Base-by-base conservation (phyloP, 2,113 vertebrate genomes). In the Rhinolophus sinicus region DNA sequence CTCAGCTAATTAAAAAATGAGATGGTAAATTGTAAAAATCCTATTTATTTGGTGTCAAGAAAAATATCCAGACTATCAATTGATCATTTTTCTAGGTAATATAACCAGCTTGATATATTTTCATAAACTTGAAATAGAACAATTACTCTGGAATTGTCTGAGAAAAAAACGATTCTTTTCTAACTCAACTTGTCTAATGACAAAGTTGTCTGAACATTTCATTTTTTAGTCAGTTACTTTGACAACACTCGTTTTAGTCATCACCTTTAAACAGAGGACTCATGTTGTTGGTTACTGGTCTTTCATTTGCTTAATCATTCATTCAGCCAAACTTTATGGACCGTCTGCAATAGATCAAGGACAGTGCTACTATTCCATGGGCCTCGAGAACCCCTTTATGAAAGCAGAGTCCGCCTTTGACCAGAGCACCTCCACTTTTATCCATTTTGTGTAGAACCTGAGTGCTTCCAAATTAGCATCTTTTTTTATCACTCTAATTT, bases 1-100 rank as follows among this genome's bases (percentile, higher is more conserved):
- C 40, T 80, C 56, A 82, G 19, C 60, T 28, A 73, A 52, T 85
- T 93, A 9, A 70, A 97, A 95, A 95, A 35, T 19, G 24, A 78
- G 22, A 89, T n/a, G 8, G 6, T 78, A 85, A 64, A 3, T 35
- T 56, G 62, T 92, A 2, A 8, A 94, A 93, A 90, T 69, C 9
- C 14, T 62, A 6, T 81, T 52, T 80, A 72, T 16, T 60, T n/a
- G 56, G 2, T 33, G 73, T 72, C 80, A 93, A 75, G 28, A 90
- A 73, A 62, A 76, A 38, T 54, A 40, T 67, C 83, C 44, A 92
- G 14, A 75, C 70, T 33, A 50, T 67, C 33, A 82, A 10, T 1
- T 83, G 64, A 86, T 93, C 40, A 30, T 83, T 89, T 89, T 80
- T 64, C 19, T 89, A 58, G n/a, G 35, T 54, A 90, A n/a, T 67